Evolutionary conservation across 2,113 vertebrate species (phyloP), one percentile per base, ranked within the genome.

Genomic region (Apodemus speciosus): DNA sequence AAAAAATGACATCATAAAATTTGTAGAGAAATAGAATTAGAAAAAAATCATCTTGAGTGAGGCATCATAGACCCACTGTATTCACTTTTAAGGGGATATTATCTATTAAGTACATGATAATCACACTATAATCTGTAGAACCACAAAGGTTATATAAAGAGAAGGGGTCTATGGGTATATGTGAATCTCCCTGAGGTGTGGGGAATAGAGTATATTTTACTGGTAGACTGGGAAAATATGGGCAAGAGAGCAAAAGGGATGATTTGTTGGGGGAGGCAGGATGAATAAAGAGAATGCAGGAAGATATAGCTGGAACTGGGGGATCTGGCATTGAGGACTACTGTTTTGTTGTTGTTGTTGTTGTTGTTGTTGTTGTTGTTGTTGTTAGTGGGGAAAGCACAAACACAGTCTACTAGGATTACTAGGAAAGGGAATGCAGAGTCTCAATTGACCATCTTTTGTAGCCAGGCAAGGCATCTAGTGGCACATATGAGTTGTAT

Each of bases 221-320:
- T 4, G 21, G 9, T 25, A 21, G 10, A 72, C 71, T 25, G 38
- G 21, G 9, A 3, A 0, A 2, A 1, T 4, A 1, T 43, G 71
- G 21, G 21, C 38, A 72, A 25, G 68, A n/a, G 16, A 18, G 15
- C 15, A n/a, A 15, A 27, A 69, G 35, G 16, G 35, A 69, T n/a
- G 14, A 69, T n/a, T 21, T 72, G 71, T 43, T 40, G 21, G 38
- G n/a, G 38, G 9, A 25, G 38, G 9, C 40, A 23, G 10, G 4
- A 27, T 27, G 40, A 23, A 73, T 4, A 23, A 11, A 73, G 71
- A 73, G 23, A 73, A 23, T 43, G 8, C n/a, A 3, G 38, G 40
- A 68, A 16, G 64, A 27, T 21, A 38, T 69, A 30, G 64, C 64
- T 38, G 40, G 71, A 73, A 27, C 27, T 73, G 38, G 23, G 1